phyloP scores from a whole-genome alignment of 1,140 invertebrate species.

The Copidosoma floridanum region DNA sequence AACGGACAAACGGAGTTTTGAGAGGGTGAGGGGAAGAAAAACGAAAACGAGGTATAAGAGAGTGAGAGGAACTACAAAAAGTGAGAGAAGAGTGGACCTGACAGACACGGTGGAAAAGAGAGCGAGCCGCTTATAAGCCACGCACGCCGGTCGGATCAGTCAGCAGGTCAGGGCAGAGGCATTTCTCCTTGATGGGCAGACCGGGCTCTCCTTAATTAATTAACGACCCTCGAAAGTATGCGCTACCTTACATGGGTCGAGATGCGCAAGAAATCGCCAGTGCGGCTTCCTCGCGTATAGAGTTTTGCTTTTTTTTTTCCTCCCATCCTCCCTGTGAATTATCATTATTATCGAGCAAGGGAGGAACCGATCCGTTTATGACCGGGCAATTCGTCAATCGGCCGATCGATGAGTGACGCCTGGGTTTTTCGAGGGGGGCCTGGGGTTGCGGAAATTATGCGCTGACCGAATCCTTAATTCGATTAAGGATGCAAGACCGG shows the following conservation, averaged over 20 bases:
- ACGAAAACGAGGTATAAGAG: not conserved
- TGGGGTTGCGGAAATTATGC: not conserved
- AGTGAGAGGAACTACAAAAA: too few species aligned
- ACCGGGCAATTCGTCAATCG: not conserved
- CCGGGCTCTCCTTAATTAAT: conserved; percentile 34
- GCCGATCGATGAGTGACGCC: not conserved
- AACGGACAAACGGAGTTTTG: too few species aligned
- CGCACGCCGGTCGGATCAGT: not conserved
- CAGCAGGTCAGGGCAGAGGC: not conserved
- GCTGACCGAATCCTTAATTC: not conserved
- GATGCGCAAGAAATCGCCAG: not conserved
- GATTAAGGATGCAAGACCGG: too few species aligned
- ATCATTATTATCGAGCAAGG: too few species aligned
- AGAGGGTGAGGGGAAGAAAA: not conserved
- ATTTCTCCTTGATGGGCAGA: not conserved
- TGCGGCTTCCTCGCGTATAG: not conserved
- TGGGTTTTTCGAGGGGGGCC: not conserved
- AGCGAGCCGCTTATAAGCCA: not conserved
- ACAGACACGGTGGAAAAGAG: not conserved
- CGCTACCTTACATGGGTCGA: conserved; percentile 14
- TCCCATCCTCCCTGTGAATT: too few species aligned
- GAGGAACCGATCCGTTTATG: too few species aligned
- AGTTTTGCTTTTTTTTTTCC: not conserved
- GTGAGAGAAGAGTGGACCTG: not conserved
- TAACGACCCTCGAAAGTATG: conserved; percentile 32